These are phyloP conservation scores for Dendrophyllia cribrosa DNA, from an alignment of 64 coral and sea anemone genomes.

Conservation along the genomic window DNA sequence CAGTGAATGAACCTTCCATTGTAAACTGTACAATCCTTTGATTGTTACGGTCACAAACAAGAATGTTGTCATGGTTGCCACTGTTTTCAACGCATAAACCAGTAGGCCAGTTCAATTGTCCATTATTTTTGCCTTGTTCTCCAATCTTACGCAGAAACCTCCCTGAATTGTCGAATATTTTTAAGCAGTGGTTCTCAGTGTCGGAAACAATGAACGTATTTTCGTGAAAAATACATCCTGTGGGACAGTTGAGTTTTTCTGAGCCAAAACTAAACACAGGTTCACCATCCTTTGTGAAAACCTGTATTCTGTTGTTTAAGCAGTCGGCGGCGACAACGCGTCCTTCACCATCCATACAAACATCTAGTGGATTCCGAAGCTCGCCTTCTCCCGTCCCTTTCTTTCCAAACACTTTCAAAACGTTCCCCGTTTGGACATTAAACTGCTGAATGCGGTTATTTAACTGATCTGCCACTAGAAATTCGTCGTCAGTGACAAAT, in stretches of 20 bases:
- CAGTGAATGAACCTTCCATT: neutral
- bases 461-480: slow-evolving; percentile 1
- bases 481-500: slow-evolving; percentile 17
- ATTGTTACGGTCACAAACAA: slow-evolving; percentile 8
- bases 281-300: slow-evolving; percentile 14
- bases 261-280: neutral
- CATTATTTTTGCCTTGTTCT: neutral
- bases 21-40: neutral
- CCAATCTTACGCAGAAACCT: slow-evolving; percentile 48
- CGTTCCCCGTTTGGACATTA: neutral
- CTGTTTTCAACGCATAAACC: slow-evolving; percentile 48
- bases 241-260: neutral
- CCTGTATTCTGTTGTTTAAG: neutral
- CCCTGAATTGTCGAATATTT: slow-evolving; percentile 49
- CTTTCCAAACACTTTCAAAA: neutral
- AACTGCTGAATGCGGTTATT: slow-evolving; percentile 34
- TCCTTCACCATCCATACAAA: slow-evolving; percentile 5
- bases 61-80: slow-evolving; percentile 4
- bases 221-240: neutral
- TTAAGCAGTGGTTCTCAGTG: slow-evolving; percentile 7
- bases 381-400: neutral
- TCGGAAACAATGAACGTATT: slow-evolving; percentile 48
- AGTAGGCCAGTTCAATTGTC: neutral
- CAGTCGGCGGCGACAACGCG: neutral
- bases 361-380: neutral